Evolutionary conservation across 2,797 vertebrate genomes (phyloP).

Genomic region (Ctenopoma kingsleyae): DNA sequence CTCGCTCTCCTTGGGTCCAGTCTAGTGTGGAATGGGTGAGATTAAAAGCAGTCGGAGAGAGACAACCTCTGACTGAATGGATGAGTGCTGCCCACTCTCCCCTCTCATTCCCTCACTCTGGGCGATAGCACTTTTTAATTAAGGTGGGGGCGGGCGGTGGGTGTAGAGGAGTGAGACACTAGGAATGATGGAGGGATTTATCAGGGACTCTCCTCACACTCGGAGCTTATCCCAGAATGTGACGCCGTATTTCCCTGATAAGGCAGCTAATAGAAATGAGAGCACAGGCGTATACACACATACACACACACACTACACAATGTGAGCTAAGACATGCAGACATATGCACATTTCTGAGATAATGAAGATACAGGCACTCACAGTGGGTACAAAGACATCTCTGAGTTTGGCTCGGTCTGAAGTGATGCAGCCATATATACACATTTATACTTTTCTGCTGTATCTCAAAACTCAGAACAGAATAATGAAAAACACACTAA

Average conservation of each 20-base stretch:
- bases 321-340: conserved; percentile 66
- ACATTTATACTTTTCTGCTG: background rate
- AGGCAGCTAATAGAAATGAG: conserved; percentile 82
- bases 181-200: conserved; percentile 82
- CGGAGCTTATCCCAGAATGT: conserved; percentile 76
- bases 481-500: conserved; percentile 18
- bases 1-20: conserved; percentile 40
- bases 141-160: conserved; percentile 68
- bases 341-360: conserved; percentile 74
- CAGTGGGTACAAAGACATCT: conserved; percentile 51
- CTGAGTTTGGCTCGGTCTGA: conserved; percentile 39
- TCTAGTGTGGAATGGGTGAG: conserved; percentile 63
- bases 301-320: conserved; percentile 32
- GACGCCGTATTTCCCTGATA: conserved; percentile 77
- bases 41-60: conserved; percentile 69
- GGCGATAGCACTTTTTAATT: conserved; percentile 87
- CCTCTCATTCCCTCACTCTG: conserved; percentile 79
- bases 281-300: conserved; percentile 8
- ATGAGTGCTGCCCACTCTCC: conserved; percentile 73
- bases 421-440: background rate
- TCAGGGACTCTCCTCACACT: conserved; percentile 75
- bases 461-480: background rate
- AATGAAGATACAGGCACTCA: conserved; percentile 68
- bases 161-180: conserved; percentile 41
- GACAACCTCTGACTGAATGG: conserved; percentile 77